Evolutionary conservation across 2,797 vertebrate species (phyloP).

Genomic region (Kryptopterus vitreolus): DNA sequence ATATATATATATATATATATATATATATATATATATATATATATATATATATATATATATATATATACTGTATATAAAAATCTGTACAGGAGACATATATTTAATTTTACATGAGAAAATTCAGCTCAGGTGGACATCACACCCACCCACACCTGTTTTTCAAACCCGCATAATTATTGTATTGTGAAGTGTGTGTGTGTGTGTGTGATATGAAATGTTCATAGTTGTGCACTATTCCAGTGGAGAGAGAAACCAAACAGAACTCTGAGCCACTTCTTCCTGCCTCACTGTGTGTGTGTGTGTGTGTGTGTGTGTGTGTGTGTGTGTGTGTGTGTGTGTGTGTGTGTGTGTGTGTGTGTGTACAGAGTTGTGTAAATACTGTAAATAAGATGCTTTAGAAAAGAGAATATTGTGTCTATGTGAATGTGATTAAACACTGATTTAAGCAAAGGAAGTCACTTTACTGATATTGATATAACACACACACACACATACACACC

Average conservation of each 20-base stretch:
- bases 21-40: too few relatives aligned
- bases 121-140: neutral
- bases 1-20: too few relatives aligned
- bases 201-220: neutral
- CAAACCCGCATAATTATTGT: neutral
- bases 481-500: neutral
- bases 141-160: neutral
- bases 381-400: constrained; percentile 76
- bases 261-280: constrained; percentile 65
- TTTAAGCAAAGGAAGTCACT: constrained; percentile 8
- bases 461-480: neutral
- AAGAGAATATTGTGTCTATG: constrained; percentile 67
- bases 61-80: too few relatives aligned
- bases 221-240: constrained; percentile 69
- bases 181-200: neutral
- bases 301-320: constrained; percentile 47
- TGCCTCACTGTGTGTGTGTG: constrained; percentile 39
- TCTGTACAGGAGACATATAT: constrained; percentile 6
- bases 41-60: too few relatives aligned
- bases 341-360: constrained; percentile 33
- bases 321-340: constrained; percentile 46
- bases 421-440: constrained; percentile 67
- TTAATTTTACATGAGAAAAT: constrained; percentile 1
- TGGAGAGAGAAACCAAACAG: constrained; percentile 70
- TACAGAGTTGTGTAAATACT: constrained; percentile 45